Evolutionary conservation across 2,113 vertebrate species (phyloP).

Genomic region (Microtus pennsylvanicus): DNA sequence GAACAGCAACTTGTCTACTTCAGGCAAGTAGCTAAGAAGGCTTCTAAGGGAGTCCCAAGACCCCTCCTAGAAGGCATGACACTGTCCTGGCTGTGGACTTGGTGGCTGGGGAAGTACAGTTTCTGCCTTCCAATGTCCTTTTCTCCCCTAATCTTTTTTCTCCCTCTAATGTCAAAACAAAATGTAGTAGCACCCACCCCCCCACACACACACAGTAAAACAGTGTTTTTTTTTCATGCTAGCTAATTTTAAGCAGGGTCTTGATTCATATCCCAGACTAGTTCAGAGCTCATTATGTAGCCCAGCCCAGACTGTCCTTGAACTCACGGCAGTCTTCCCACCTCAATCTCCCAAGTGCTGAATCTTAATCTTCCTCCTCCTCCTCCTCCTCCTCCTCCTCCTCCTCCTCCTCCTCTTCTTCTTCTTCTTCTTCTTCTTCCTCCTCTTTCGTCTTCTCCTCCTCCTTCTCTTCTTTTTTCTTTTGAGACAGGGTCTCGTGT

Average conservation of each 20-base stretch:
- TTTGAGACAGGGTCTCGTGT: too few species aligned
- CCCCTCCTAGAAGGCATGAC: background rate
- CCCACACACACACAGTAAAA: background rate
- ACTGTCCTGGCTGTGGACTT: background rate
- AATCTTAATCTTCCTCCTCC: background rate
- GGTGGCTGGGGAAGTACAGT: background rate
- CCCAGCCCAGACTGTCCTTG: too few species aligned
- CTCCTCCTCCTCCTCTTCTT: background rate
- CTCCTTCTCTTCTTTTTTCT: too few species aligned
- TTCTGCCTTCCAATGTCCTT: background rate
- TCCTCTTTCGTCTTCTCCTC: accelerated
- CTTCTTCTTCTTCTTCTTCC: too few species aligned
- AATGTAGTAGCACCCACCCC: background rate
- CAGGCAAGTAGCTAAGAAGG: background rate
- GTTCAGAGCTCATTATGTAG: background rate
- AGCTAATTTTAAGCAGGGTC: background rate
- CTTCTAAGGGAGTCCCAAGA: background rate
- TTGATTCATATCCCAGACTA: background rate
- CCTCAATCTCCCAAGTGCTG: background rate
- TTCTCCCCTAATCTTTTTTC: background rate
- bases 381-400: accelerated
- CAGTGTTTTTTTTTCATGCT: background rate
- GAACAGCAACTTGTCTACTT: background rate
- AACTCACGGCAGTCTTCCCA: background rate
- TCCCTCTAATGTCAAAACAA: background rate